Conservation (phyloP, 2,888 invertebrate genomes). For the Aspidiotus rigidus region DNA sequence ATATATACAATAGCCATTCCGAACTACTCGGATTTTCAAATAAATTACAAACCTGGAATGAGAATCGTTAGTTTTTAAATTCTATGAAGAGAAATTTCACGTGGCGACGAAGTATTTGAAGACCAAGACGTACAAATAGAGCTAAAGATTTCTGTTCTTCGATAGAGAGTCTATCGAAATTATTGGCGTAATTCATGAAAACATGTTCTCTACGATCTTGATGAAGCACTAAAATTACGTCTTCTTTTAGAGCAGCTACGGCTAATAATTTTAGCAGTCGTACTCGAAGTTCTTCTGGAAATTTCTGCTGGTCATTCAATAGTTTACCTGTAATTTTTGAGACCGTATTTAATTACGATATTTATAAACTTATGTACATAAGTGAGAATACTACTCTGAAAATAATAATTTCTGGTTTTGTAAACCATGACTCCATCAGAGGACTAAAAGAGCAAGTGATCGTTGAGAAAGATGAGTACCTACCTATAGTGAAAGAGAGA, state of each 20-base stretch:
- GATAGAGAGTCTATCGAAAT: slow-evolving; percentile 62
- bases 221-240: slow-evolving; percentile 77
- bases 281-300: slow-evolving; percentile 54
- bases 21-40: slow-evolving; percentile 81
- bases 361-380: neutral
- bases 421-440: too few species aligned
- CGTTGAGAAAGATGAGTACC: too few species aligned
- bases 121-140: slow-evolving; percentile 56
- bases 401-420: too few species aligned
- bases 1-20: slow-evolving; percentile 88
- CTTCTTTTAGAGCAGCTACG: slow-evolving; percentile 73
- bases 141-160: slow-evolving; percentile 72
- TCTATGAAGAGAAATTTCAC: neutral
- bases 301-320: slow-evolving; percentile 51
- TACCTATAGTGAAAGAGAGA: too few species aligned
- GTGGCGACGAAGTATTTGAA: neutral
- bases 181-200: slow-evolving; percentile 75
- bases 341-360: too few species aligned
- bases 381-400: too few species aligned
- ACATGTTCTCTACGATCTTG: slow-evolving; percentile 82
- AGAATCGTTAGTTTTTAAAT: neutral
- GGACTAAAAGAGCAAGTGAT: too few species aligned
- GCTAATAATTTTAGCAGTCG: slow-evolving; percentile 62
- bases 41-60: slow-evolving; percentile 69
- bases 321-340: slow-evolving; percentile 48